Conservation (phyloP, 2,888 invertebrate genomes). For the Nomada fucata region DNA sequence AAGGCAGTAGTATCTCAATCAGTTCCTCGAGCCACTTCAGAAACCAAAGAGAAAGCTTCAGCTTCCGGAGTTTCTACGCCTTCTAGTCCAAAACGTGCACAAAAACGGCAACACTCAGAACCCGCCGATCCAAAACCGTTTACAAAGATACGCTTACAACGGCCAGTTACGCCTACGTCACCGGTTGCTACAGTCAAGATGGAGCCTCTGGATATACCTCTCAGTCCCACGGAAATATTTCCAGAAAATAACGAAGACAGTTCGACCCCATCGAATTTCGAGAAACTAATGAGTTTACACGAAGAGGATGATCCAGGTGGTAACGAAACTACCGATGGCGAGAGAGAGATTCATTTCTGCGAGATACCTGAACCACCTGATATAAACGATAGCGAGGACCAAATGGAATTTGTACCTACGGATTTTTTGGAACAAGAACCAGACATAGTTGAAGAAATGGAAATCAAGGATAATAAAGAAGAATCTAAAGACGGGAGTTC, state of each 20-base stretch:
- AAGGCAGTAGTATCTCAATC: constrained; percentile 73
- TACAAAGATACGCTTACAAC: constrained; percentile 81
- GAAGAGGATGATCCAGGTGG: constrained; percentile 82
- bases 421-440: constrained; percentile 83
- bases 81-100: constrained; percentile 79
- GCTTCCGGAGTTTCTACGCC: constrained; percentile 65
- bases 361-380: constrained; percentile 75
- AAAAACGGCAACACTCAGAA: constrained; percentile 78
- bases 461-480: constrained; percentile 72
- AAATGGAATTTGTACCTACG: constrained; percentile 83
- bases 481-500: constrained; percentile 68
- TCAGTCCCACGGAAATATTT: constrained; percentile 80
- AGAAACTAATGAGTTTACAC: constrained; percentile 77
- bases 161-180: constrained; percentile 75
- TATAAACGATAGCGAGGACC: constrained; percentile 79
- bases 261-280: constrained; percentile 76
- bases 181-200: constrained; percentile 77
- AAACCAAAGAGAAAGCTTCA: constrained; percentile 77
- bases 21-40: constrained; percentile 66
- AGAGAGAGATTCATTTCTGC: constrained; percentile 76
- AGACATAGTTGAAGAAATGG: constrained; percentile 80
- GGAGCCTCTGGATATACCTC: constrained; percentile 80
- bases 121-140: constrained; percentile 75
- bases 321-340: constrained; percentile 69
- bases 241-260: constrained; percentile 76